These are phyloP conservation scores for Chelon labrosus DNA, from an alignment of 2,797 vertebrate species.

Conservation along the genomic window DNA sequence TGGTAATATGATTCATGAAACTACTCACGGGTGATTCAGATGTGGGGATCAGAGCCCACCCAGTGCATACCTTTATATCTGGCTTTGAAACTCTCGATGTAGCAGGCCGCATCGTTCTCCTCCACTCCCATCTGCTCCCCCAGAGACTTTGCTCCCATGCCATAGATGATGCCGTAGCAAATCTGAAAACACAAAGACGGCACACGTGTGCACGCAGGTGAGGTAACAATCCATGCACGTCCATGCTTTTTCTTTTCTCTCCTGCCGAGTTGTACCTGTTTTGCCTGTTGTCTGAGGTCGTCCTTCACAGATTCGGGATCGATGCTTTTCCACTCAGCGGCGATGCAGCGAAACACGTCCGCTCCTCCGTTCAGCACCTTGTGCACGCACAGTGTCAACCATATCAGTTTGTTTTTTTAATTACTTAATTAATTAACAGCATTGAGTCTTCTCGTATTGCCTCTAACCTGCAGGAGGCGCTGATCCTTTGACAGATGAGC, in stretches of 20 bases:
- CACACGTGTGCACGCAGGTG: not conserved
- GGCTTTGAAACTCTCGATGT: slow-evolving; percentile 96
- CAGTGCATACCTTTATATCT: slow-evolving; percentile 90
- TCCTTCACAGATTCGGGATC: slow-evolving; percentile 88
- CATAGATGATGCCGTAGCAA: slow-evolving; percentile 99
- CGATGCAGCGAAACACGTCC: slow-evolving; percentile 95
- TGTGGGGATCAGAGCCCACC: not conserved
- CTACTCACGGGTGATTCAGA: not conserved
- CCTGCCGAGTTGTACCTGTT: slow-evolving; percentile 86
- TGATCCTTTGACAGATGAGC: slow-evolving; percentile 92
- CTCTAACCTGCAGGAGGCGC: slow-evolving; percentile 86
- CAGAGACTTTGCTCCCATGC: slow-evolving; percentile 96
- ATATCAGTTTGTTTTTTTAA: not conserved
- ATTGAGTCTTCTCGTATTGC: not conserved
- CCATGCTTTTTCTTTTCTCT: not conserved
- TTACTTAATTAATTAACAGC: no score
- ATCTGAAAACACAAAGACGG: slow-evolving; percentile 83
- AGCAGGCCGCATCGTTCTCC: slow-evolving; percentile 92
- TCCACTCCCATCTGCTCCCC: slow-evolving; percentile 97
- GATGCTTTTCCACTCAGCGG: slow-evolving; percentile 95
- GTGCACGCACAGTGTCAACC: not conserved
- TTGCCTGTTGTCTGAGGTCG: slow-evolving; percentile 92
- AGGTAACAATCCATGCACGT: not conserved
- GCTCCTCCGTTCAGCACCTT: slow-evolving; percentile 89
- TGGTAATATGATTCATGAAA: not conserved